Base-by-base conservation (phyloP, 2,113 vertebrate genomes). In the Haliaeetus leucogaster region DNA sequence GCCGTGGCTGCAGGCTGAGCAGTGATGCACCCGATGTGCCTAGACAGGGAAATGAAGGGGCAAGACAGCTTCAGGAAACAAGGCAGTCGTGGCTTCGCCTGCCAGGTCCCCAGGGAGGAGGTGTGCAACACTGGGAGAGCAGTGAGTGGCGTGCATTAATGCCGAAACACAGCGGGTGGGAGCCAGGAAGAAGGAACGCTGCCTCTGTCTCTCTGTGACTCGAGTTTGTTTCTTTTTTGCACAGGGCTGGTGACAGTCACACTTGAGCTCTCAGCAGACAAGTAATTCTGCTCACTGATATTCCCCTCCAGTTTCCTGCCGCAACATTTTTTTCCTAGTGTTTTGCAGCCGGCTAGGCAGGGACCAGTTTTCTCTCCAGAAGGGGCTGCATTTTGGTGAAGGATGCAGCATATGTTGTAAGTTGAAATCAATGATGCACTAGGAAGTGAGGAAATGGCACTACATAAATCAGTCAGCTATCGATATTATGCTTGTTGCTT, bases 361-460 rank as follows among this genome's bases (percentile, higher is more conserved):
- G 4, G 42, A 83, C 7, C 19, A 73, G 30, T 59, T 82, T 68
- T 82, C 26, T 53, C n/a, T 82, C 45, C 52, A 86, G 40, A 91
- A 90, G 34, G 36, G 13, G 19, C 29, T 82, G 61, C 25, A 61
- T 52, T 95, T 91, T 59, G 65, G 21, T 86, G 61, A 92, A 81
- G 34, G 58, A 65, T 79, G 72, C 10, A 59, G 32, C 30, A 30
- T 43, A 11, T 81, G 47, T 16, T 91, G 73, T 79, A 38, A 95
- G 92, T 83, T 63, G 65, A 94, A 95, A 91, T 96, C 89, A 91
- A 30, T 90, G 42, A 65, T 61, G 40, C 68, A 65, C 85, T 63
- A 56, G 48, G 56, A 92, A 84, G 65, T 67, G 43, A 92, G 83
- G 70, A 93, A 95, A 95, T 62, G 48, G 52, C 48, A 58, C 36